A percentile compares a stretch with the other conserved stretches of the same genome.
These are phyloP conservation scores for Bubo blakistoni DNA, from an alignment of 2,113 vertebrate genomes.

Conservation along the genomic window DNA sequence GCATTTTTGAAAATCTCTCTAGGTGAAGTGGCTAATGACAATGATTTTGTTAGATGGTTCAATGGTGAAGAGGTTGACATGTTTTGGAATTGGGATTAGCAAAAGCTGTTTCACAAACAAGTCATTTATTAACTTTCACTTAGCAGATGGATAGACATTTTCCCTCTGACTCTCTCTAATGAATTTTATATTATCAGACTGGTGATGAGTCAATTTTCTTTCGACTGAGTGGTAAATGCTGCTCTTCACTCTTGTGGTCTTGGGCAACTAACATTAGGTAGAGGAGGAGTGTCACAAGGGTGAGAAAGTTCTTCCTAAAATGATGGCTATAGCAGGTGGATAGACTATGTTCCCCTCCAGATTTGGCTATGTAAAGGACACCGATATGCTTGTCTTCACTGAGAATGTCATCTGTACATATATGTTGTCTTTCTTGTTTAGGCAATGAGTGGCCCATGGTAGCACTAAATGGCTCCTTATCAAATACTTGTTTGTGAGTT, in stretches of 20 bases:
- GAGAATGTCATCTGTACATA: not conserved
- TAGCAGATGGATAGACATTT: not conserved
- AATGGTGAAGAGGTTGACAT: not conserved
- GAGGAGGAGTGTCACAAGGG: not conserved
- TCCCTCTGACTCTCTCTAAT: not conserved
- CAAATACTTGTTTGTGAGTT: not conserved
- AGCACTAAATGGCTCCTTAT: not conserved
- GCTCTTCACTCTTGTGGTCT: not conserved
- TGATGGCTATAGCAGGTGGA: not conserved
- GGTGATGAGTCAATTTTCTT: not conserved
- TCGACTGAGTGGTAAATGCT: not conserved
- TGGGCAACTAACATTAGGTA: not conserved
- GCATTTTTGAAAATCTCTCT: not conserved
- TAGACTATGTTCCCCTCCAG: not conserved
- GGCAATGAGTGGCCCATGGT: accelerated
- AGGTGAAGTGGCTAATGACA: not conserved
- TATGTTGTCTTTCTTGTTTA: not conserved
- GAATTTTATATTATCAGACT: not conserved
- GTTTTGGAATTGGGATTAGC: not conserved
- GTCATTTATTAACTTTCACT: not conserved
- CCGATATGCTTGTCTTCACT: not conserved
- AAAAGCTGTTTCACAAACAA: not conserved
- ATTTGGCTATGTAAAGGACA: not conserved
- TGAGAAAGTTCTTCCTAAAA: not conserved
- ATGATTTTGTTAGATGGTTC: not conserved